Evolutionary conservation across 2,888 invertebrate species (phyloP).

Genomic region (Apotomis capreana): DNA sequence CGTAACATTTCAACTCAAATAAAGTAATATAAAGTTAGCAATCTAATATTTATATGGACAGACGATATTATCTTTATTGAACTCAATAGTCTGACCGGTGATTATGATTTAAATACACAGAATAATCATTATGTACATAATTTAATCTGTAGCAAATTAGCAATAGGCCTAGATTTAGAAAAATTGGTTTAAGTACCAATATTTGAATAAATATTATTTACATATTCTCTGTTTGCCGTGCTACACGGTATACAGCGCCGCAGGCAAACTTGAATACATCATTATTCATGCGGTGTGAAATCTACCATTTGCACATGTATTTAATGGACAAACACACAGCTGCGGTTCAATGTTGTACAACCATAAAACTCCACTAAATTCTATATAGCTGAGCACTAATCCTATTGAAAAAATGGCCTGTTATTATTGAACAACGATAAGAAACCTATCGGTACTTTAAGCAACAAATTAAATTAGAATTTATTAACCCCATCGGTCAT

Average conservation of each 20-base stretch:
- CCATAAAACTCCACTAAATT: conserved; percentile 24
- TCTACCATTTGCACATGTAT: conserved; percentile 41
- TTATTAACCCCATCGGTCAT: conserved; percentile 26
- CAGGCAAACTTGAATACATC: conserved; percentile 37
- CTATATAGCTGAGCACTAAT: conserved; percentile 4
- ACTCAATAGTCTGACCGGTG: background rate
- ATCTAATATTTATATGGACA: background rate
- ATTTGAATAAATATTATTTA: conserved; percentile 29
- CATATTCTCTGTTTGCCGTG: conserved; percentile 29
- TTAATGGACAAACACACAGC: conserved; percentile 35
- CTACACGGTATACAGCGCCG: conserved; percentile 21
- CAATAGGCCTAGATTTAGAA: conserved; percentile 1
- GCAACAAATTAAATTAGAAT: conserved; percentile 3
- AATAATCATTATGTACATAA: conserved; percentile 4
- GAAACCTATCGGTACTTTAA: conserved; percentile 5
- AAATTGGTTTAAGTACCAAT: conserved; percentile 12
- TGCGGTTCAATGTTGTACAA: conserved; percentile 38
- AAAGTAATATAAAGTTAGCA: background rate
- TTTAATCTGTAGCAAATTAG: conserved; percentile 2
- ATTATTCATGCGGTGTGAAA: conserved; percentile 41
- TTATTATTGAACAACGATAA: conserved; percentile 11
- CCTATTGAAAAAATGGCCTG: background rate
- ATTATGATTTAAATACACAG: conserved; percentile 1
- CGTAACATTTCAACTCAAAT: background rate
- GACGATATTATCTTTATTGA: conserved; percentile 1